Percentiles rank a stretch among this genome's conserved stretches.
Evolutionary conservation across 2,113 vertebrate genomes (phyloP).

Genomic region (Nibea albiflora): DNA sequence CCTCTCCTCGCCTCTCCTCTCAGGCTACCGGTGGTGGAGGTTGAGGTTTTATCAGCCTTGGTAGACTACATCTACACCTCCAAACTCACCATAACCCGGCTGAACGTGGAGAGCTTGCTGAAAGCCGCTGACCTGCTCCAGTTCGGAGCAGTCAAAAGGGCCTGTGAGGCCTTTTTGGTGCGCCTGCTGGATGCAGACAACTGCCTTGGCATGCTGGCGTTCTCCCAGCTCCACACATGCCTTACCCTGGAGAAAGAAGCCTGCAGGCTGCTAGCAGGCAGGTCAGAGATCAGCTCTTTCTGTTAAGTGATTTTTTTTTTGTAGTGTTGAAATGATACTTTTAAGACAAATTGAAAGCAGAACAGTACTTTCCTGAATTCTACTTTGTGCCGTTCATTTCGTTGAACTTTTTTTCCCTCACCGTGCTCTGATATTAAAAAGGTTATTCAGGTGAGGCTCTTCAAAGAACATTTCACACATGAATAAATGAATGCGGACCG

Average conservation of each 20-base stretch:
- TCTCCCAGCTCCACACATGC: constrained; percentile 83
- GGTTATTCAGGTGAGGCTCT: neutral
- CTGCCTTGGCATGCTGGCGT: constrained; percentile 87
- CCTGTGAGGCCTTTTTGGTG: constrained; percentile 58
- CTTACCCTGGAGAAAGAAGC: constrained; percentile 83
- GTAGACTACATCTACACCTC: constrained; percentile 75
- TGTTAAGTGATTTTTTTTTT: constrained; percentile 4
- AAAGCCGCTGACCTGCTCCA: constrained; percentile 86
- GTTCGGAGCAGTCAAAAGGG: constrained; percentile 82
- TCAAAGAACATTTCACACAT: neutral
- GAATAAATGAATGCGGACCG: neutral
- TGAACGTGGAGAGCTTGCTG: constrained; percentile 84
- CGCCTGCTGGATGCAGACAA: constrained; percentile 69
- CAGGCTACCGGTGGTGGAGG: constrained; percentile 79
- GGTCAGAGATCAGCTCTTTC: constrained; percentile 38
- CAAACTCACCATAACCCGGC: constrained; percentile 85
- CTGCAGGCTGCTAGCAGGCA: constrained; percentile 79
- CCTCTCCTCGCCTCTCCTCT: neutral
- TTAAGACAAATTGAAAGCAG: constrained; percentile 2
- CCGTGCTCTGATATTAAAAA: neutral
- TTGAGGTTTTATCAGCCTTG: constrained; percentile 52
- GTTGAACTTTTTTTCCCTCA: neutral
- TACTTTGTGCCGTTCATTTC: neutral
- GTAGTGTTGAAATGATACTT: neutral
- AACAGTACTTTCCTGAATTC: neutral